Conservation (phyloP, 2,888 invertebrate genomes). For the Cephus pulcher region DNA sequence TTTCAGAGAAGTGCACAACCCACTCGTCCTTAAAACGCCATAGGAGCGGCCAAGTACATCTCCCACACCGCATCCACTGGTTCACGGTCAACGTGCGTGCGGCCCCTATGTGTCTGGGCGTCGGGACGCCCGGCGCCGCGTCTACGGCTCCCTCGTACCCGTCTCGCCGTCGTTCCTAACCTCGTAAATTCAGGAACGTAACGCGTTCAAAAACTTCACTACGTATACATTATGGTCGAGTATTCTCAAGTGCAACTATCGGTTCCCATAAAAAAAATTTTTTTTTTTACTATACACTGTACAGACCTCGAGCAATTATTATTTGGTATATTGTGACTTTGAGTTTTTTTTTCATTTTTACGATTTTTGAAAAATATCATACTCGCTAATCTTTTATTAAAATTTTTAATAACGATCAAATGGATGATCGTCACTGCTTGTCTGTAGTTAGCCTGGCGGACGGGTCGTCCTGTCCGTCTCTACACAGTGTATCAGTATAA, state of each 20-base stretch:
- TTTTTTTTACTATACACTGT: not conserved
- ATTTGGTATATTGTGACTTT: not conserved
- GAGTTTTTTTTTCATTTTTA: no score
- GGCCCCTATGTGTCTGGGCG: constrained; percentile 55
- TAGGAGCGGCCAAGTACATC: not conserved
- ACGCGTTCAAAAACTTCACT: not conserved
- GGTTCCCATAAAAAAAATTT: not conserved
- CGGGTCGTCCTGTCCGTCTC: not conserved
- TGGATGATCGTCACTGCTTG: not conserved
- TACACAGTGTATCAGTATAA: not conserved
- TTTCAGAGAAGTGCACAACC: not conserved
- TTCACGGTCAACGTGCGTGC: constrained; percentile 16
- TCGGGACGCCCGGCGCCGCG: constrained; percentile 58
- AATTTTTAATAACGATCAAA: not conserved
- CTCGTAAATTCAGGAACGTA: constrained; percentile 41
- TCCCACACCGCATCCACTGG: not conserved
- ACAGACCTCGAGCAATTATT: not conserved
- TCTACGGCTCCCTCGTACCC: constrained; percentile 31
- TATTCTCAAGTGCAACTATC: not conserved
- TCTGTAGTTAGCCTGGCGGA: not conserved
- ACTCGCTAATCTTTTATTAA: no score
- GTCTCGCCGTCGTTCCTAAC: constrained; percentile 18
- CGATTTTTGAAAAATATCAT: not conserved
- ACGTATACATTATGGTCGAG: not conserved
- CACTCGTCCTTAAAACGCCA: not conserved